Evolutionary conservation across 1,140 invertebrate species (phyloP), one percentile per base, ranked within the genome.

Genomic region (Aleiodes sp.): DNA sequence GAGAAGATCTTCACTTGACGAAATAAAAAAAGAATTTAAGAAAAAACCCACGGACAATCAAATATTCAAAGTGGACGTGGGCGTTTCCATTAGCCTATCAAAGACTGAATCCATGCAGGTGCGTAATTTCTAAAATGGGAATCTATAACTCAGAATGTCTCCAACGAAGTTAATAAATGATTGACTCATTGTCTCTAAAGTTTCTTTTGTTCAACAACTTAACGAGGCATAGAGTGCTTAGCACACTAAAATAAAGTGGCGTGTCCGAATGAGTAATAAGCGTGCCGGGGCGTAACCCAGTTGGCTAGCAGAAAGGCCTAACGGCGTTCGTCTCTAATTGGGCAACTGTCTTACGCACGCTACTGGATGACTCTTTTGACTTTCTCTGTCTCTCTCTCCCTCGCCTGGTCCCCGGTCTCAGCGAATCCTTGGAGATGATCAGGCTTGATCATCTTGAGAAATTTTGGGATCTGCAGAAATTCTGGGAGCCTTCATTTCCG

Each of bases 231-330:
- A 66, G 29, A 65, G 21, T 52, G 19, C 26, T 26, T 19, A 56
- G 70, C 70, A 72, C 70, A 76, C 71, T 78, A 74, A 77, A 76
- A 84, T 78, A 82, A 81, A 83, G 80, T 79, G 78, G 80, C 81
- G 80, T 81, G 80, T 79, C 78, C 73, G 79, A 83, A 84, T 80
- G 80, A 83, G 82, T 82, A 84, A 80, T 78, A 77, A 81, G 78
- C 78, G 76, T 83, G 79, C 66, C 76, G 75, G 80, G 81, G 82
- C 82, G 82, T 84, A 83, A 73, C 76, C 77, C 76, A 75, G 77
- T 83, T 83, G 78, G 76, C 76, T 76, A 80, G 76, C 74, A 76
- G n/a, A 80, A 76, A 71, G 77, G 77, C 75, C 81, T 77, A 73
- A 80, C 77, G 73, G 76, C 81, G 79, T 76, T 75, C 78, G 78